phyloP scores from a whole-genome alignment of 2,797 vertebrate species.

The Agapornis canus region DNA sequence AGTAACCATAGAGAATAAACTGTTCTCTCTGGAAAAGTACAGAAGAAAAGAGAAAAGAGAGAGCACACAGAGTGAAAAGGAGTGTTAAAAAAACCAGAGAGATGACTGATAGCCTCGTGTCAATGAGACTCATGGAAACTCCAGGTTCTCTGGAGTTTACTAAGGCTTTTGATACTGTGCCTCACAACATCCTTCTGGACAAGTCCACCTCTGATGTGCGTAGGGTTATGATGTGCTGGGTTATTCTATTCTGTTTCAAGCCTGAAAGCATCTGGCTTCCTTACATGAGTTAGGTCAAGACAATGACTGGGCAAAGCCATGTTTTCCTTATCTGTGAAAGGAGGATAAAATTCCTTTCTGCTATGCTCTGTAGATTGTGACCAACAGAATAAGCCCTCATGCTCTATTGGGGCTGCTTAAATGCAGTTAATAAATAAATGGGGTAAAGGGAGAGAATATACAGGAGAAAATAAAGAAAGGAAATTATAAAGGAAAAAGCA shows the following conservation, averaged over 20 bases:
- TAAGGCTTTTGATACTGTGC: neutral
- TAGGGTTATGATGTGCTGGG: rapidly evolving
- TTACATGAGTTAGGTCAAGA: neutral
- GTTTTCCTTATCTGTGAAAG: slow-evolving; percentile 4
- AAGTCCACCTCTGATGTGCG: neutral
- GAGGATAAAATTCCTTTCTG: slow-evolving; percentile 43
- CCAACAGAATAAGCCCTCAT: neutral
- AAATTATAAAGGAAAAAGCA: neutral
- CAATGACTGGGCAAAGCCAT: neutral
- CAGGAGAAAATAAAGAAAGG: neutral
- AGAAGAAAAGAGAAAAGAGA: neutral
- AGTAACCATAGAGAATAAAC: neutral
- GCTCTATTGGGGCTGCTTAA: neutral
- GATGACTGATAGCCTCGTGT: neutral
- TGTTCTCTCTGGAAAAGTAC: neutral
- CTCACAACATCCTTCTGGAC: neutral
- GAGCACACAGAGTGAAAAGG: neutral
- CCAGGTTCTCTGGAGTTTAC: neutral
- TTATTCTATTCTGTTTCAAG: neutral
- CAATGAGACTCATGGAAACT: neutral
- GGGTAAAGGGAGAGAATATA: neutral
- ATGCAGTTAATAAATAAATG: slow-evolving; percentile 8
- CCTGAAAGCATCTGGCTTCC: neutral
- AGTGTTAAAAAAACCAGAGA: neutral
- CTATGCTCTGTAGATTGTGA: neutral